Conservation (phyloP, 2,888 invertebrate species). For the Piscicola geometra region DNA sequence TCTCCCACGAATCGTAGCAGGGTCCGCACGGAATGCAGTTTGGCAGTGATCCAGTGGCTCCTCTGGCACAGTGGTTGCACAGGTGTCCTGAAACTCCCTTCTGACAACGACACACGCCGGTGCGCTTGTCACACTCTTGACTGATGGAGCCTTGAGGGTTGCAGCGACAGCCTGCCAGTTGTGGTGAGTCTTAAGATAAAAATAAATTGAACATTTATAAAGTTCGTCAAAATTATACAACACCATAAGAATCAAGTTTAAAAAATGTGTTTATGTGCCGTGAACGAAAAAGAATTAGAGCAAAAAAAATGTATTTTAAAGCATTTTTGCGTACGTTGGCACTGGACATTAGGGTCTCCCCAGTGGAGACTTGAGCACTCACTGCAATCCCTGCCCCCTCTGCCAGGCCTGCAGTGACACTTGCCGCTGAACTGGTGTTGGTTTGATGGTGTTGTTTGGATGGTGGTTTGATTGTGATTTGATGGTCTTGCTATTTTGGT, state of each 20-base stretch:
- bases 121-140: conserved; percentile 78
- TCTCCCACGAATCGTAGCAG: conserved; percentile 97
- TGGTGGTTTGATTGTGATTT: background rate
- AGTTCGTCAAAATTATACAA: too few relatives aligned
- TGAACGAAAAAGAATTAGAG: too few relatives aligned
- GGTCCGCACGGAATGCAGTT: conserved; percentile 91
- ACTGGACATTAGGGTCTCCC: conserved; percentile 73
- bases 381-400: conserved; percentile 90
- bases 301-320: too few relatives aligned
- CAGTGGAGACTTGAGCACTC: conserved; percentile 89
- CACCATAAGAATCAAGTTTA: too few relatives aligned
- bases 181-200: too few relatives aligned
- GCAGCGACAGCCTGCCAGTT: conserved; percentile 77
- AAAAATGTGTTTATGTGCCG: too few relatives aligned
- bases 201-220: too few relatives aligned
- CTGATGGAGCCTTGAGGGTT: conserved; percentile 72
- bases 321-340: conserved; percentile 61
- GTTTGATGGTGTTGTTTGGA: background rate
- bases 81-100: conserved; percentile 88
- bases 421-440: conserved; percentile 71
- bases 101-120: conserved; percentile 86
- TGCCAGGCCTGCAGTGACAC: conserved; percentile 64
- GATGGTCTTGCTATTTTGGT: too few relatives aligned
- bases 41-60: conserved; percentile 84
- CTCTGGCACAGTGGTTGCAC: conserved; percentile 70